Base-by-base conservation (phyloP, 1,140 invertebrate genomes). In the Drosophila pachea region DNA sequence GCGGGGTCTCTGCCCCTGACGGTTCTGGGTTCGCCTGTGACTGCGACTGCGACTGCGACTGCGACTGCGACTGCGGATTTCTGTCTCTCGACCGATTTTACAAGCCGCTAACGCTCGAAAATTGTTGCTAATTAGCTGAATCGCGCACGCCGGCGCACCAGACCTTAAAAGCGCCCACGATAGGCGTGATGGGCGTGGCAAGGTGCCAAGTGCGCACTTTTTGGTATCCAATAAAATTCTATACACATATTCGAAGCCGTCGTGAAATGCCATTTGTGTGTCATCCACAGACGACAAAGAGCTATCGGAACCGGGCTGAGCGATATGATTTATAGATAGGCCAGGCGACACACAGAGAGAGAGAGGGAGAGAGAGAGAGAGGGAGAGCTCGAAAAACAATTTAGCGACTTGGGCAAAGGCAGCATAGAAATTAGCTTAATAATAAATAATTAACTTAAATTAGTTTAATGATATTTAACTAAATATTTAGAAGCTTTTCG, bases 91-190 rank as follows among this genome's bases (percentile, higher is more conserved):
- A 86, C 73, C 74, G 69, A 77, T 86, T 62, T 86, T 86, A 86
- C 76, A 86, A 86, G 81, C 81, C 76, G 81, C 81, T 86, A 86
- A 86, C 79, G 76, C 45, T 83, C 79, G 67, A 71, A 86, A 86
- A 86, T 86, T 86, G 81, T 64, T 86, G 81, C 81, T 86, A 86
- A 86, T 86, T 86, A 86, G 76, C 60, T 64, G 73, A 81, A 74
- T 61, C 40, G 70, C 79, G 79, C 79, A 78, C 79, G 79, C 79
- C 79, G 79, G 79, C 79, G 79, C 79, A 83, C 14, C 75, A 75
- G 76, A 83, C 79, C 79, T 83, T 83, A 83, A 79, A 83, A 78
- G 62, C 75, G 74, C 56, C 74, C 64, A 33, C 61, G 36, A 68
- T 62, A 61, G 48, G 49, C 12, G 22, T n/a, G 29, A 32, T 16